Evolutionary conservation across 2,888 invertebrate species (phyloP).

Genomic region (Cyrtodaria siliqua): DNA sequence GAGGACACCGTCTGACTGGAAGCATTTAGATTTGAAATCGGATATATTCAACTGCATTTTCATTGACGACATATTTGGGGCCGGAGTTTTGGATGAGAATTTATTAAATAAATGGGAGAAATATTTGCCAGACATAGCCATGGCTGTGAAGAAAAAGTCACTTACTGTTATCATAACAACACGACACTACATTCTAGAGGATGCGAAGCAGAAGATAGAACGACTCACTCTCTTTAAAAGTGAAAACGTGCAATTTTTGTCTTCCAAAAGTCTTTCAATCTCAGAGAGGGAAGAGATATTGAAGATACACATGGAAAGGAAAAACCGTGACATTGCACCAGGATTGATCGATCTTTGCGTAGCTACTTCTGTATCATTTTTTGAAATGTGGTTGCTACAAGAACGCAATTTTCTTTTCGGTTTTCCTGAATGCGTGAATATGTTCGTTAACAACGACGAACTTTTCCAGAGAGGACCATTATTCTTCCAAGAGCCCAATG

Average conservation of each 20-base stretch:
- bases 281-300: conserved; percentile 31
- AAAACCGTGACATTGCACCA: not conserved
- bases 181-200: conserved; percentile 45
- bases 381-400: not conserved
- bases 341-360: not conserved
- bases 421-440: conserved; percentile 46
- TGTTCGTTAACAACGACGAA: conserved; percentile 38
- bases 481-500: conserved; percentile 35
- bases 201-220: conserved; percentile 20
- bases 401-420: conserved; percentile 22
- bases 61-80: conserved; percentile 54
- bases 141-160: conserved; percentile 16
- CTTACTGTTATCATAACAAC: conserved; percentile 36
- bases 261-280: conserved; percentile 30
- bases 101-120: conserved; percentile 32
- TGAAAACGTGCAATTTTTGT: conserved; percentile 29
- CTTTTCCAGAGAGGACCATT: conserved; percentile 16
- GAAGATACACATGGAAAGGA: conserved; percentile 12
- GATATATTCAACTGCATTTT: conserved; percentile 29
- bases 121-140: conserved; percentile 22
- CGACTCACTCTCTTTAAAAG: conserved; percentile 18
- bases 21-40: too few relatives aligned
- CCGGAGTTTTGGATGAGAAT: conserved; percentile 37
- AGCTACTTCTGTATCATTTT: too few relatives aligned
- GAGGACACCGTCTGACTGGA: too few relatives aligned